phyloP scores from a whole-genome alignment of 2,888 invertebrate species.

The Entomobrya proxima region DNA sequence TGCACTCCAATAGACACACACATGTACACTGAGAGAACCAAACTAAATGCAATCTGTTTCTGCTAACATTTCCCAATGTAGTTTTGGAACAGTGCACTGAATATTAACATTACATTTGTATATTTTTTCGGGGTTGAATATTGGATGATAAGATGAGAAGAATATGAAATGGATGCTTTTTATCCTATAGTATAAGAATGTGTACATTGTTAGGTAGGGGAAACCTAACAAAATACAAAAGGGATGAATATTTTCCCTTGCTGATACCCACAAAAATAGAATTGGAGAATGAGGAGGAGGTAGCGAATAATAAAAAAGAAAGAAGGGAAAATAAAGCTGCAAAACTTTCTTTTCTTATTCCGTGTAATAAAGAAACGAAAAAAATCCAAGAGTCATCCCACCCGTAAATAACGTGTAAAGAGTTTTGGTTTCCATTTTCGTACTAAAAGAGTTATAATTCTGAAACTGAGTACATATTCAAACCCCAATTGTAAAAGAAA shows the following conservation, averaged over 20 bases:
- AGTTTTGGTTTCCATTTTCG: background rate
- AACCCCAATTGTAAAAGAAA: no score
- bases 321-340: background rate
- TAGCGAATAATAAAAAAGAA: background rate
- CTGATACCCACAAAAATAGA: background rate
- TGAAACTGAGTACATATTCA: no score
- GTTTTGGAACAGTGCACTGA: background rate
- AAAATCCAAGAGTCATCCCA: background rate
- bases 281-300: background rate
- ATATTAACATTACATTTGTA: slow-evolving; percentile 45
- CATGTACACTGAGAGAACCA: background rate
- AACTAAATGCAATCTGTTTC: slow-evolving; percentile 21
- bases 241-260: slow-evolving; percentile 10
- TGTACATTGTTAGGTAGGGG: background rate
- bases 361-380: background rate
- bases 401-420: slow-evolving; percentile 10
- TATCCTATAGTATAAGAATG: background rate
- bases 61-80: background rate
- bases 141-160: slow-evolving; percentile 47
- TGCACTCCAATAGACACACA: background rate
- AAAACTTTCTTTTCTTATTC: slow-evolving; percentile 19
- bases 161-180: slow-evolving; percentile 57
- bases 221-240: background rate
- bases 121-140: background rate
- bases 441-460: background rate